These are phyloP conservation scores for Boulengeromyrus knoepffleri DNA, from an alignment of 2,113 vertebrate genomes.

Conservation along the genomic window DNA sequence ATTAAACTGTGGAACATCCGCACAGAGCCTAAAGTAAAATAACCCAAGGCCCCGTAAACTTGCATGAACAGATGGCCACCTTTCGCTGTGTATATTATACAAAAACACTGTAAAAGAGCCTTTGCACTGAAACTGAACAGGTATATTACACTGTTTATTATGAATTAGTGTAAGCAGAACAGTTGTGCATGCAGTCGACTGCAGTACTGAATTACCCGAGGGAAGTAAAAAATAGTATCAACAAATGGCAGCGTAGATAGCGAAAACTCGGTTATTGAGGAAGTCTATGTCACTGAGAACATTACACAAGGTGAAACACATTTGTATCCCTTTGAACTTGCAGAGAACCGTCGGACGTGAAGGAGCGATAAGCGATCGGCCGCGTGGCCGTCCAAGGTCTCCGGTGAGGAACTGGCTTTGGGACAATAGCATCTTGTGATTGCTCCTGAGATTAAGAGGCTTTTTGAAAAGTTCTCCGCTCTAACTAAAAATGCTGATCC, in stretches of 20 bases:
- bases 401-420: neutral
- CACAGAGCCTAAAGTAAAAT: neutral
- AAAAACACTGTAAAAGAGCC: neutral
- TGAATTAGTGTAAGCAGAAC: neutral
- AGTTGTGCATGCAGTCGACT: neutral
- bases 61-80: neutral
- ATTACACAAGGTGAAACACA: neutral
- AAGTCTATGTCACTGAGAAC: neutral
- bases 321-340: neutral
- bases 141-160: neutral
- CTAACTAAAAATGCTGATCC: neutral
- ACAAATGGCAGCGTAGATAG: neutral
- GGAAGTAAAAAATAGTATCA: neutral
- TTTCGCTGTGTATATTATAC: neutral
- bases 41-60: neutral
- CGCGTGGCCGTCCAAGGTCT: neutral
- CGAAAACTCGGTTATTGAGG: neutral
- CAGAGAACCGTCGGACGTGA: neutral
- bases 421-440: neutral
- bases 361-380: neutral
- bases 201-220: neutral
- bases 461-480: neutral
- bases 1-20: neutral
- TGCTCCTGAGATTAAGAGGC: neutral
- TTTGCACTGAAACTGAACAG: neutral